Percentiles rank a stretch among this genome's conserved stretches.
Conservation (phyloP, 1,140 invertebrate species). For the Drosophila nikananu region DNA sequence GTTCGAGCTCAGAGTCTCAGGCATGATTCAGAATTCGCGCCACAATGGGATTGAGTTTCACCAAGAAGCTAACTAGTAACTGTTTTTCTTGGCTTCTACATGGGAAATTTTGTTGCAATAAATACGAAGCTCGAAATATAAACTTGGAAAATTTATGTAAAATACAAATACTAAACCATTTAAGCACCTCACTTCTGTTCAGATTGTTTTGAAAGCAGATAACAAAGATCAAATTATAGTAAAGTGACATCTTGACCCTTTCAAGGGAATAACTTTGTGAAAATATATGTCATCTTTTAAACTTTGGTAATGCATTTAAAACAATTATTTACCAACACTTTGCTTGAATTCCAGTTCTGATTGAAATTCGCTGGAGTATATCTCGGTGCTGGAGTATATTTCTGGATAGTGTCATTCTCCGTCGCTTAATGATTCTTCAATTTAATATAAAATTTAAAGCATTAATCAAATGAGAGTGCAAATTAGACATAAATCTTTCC, state of each 20-base stretch:
- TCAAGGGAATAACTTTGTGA: neutral
- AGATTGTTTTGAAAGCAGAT: neutral
- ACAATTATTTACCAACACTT: neutral
- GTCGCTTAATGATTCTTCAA: neutral
- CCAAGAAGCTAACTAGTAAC: neutral
- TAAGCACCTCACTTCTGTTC: neutral
- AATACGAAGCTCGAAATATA: neutral
- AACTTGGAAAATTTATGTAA: neutral
- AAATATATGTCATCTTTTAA: neutral
- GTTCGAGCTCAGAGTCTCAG: neutral
- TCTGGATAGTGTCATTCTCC: neutral
- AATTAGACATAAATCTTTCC: constrained; percentile 3
- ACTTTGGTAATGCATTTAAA: neutral
- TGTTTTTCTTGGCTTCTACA: neutral
- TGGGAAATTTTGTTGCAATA: neutral
- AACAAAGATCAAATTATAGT: neutral
- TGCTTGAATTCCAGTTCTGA: neutral
- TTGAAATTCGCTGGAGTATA: neutral
- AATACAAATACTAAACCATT: neutral
- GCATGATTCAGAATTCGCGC: constrained; percentile 8
- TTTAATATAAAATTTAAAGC: constrained; percentile 6
- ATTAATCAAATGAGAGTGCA: constrained; percentile 14
- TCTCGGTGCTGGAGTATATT: neutral
- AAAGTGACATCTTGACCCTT: neutral
- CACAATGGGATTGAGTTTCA: neutral